Evolutionary conservation across 2,113 vertebrate genomes (phyloP).

Genomic region (Pseudopodoces humilis): DNA sequence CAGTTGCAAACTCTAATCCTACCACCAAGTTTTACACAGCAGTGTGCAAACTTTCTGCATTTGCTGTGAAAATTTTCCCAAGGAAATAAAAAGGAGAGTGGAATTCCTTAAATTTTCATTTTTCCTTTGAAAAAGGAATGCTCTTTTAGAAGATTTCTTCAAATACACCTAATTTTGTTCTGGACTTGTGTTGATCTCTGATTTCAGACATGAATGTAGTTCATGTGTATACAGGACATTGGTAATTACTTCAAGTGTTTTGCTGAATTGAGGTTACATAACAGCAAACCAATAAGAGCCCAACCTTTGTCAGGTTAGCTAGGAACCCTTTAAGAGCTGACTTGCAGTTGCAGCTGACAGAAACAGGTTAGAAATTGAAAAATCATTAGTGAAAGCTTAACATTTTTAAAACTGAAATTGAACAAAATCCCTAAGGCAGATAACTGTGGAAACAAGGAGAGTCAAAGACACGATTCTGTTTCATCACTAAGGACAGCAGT

Average conservation of each 20-base stretch:
- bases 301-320: neutral
- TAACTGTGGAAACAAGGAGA: conserved; percentile 21
- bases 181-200: neutral
- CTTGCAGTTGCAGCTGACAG: neutral
- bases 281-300: neutral
- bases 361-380: neutral
- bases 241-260: neutral
- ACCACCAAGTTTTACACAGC: neutral
- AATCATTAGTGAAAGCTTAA: conserved; percentile 35
- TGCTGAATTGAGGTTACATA: neutral
- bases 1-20: neutral
- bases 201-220: neutral
- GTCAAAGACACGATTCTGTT: conserved; percentile 9
- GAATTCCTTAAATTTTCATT: neutral
- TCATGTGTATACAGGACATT: neutral
- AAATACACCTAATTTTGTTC: neutral
- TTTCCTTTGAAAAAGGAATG: neutral
- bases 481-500: conserved; percentile 18
- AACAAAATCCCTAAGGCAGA: conserved; percentile 37
- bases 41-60: neutral
- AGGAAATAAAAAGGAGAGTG: neutral
- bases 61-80: neutral
- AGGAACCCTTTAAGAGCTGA: neutral
- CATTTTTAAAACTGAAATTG: conserved; percentile 28
- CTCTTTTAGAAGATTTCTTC: neutral